These are phyloP conservation scores for Mohoua ochrocephala DNA, from an alignment of 2,113 vertebrate species.

Conservation along the genomic window DNA sequence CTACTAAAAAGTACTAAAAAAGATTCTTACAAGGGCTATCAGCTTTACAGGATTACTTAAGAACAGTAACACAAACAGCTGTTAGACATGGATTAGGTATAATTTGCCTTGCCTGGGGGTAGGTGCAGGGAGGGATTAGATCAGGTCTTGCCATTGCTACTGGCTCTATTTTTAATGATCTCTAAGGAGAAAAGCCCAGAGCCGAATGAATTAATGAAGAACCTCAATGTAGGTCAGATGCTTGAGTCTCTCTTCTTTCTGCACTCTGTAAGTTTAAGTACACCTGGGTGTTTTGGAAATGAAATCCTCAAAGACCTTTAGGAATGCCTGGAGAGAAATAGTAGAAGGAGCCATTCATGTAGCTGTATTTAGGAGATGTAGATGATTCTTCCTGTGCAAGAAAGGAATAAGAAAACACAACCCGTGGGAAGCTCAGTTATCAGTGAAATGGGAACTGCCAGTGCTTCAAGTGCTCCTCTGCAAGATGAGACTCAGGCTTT, in stretches of 20 bases:
- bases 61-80: not conserved
- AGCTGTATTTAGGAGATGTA: not conserved
- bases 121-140: not conserved
- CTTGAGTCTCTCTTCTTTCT: not conserved
- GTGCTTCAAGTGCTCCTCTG: not conserved
- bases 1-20: not conserved
- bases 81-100: not conserved
- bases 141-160: not conserved
- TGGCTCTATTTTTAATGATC: not conserved
- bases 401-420: not conserved
- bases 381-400: too few relatives aligned
- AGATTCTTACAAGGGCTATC: not conserved
- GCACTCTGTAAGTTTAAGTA: not conserved
- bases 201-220: not conserved
- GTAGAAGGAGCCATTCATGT: not conserved
- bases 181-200: not conserved
- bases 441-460: not conserved
- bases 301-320: not conserved
- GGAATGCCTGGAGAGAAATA: not conserved
- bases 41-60: not conserved
- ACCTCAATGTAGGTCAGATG: not conserved
- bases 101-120: not conserved
- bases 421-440: not conserved
- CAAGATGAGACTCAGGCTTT: not conserved
- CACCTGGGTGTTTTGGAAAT: not conserved